A percentile compares a stretch with the other conserved stretches of the same genome.
These are phyloP conservation scores for Motacilla alba DNA, from an alignment of 2,113 vertebrate genomes.

Conservation along the genomic window DNA sequence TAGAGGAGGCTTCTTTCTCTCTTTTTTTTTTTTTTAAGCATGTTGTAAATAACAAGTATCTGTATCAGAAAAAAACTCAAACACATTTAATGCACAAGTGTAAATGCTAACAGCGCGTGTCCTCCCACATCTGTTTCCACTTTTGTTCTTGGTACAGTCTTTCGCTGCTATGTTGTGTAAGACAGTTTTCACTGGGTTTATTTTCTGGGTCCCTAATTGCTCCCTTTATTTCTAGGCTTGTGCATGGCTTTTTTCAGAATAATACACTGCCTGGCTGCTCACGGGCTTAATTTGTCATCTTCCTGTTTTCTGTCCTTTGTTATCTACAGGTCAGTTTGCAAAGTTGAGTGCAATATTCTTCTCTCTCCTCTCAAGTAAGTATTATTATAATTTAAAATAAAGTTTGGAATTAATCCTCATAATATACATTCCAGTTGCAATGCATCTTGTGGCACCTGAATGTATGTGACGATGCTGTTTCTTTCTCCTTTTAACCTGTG, in stretches of 20 bases:
- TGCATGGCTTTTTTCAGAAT: constrained; percentile 72
- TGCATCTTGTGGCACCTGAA: not conserved
- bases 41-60: constrained; percentile 22
- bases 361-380: constrained; percentile 86
- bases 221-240: constrained; percentile 42
- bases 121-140: not conserved
- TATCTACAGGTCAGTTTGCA: constrained; percentile 91
- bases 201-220: constrained; percentile 11
- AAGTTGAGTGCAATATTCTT: constrained; percentile 83
- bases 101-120: constrained; percentile 30
- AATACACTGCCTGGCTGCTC: constrained; percentile 76
- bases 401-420: constrained; percentile 3
- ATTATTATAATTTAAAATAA: constrained; percentile 46
- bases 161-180: constrained; percentile 18
- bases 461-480: not conserved
- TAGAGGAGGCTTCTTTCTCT: not conserved
- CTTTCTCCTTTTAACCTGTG: not conserved
- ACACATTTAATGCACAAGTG: not conserved
- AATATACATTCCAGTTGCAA: not conserved
- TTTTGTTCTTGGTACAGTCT: not conserved
- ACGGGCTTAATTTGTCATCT: constrained; percentile 73
- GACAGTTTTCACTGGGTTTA: not conserved
- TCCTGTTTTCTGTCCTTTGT: constrained; percentile 77
- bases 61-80: not conserved
- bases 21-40: not conserved